A percentile compares a stretch with the other conserved stretches of the same genome.
phyloP scores from a whole-genome alignment of 1,140 invertebrate genomes.

The Macrosteles quadrilineatus region DNA sequence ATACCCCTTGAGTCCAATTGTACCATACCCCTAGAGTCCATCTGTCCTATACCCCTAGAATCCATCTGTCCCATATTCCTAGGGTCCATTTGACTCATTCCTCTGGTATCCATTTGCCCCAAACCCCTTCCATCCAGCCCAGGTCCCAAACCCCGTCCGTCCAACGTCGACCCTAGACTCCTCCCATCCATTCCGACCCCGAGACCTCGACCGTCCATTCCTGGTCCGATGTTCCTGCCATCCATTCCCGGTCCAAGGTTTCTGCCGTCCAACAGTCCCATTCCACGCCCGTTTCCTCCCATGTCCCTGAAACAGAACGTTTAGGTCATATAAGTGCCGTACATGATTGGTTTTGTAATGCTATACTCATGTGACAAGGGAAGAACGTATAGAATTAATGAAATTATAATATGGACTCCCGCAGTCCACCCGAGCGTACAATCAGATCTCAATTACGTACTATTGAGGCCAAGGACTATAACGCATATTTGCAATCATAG shows the following conservation, averaged over 20 bases:
- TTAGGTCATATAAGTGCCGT: too few species aligned
- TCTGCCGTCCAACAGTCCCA: not conserved
- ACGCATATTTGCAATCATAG: too few species aligned
- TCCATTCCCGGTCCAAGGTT: not conserved
- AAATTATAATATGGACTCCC: too few species aligned
- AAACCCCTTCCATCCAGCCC: not conserved
- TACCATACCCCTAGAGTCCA: too few species aligned
- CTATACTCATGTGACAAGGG: too few species aligned
- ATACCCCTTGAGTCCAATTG: too few species aligned
- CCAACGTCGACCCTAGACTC: not conserved
- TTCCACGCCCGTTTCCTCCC: not conserved
- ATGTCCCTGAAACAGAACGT: conserved; percentile 11
- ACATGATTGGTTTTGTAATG: too few species aligned
- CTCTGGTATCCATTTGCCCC: not conserved
- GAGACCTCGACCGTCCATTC: not conserved
- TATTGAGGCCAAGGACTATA: too few species aligned
- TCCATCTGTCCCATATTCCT: not conserved
- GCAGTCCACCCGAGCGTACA: too few species aligned
- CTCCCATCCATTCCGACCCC: not conserved
- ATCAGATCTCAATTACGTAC: too few species aligned
- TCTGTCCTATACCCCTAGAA: not conserved
- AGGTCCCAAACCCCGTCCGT: not conserved
- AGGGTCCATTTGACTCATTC: not conserved
- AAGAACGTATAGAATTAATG: too few species aligned
- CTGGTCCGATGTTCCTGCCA: not conserved